Percentiles rank a stretch among this genome's conserved stretches.
These are phyloP conservation scores for Sinohyriopsis cumingii DNA, from an alignment of 2,888 invertebrate species.

Conservation along the genomic window DNA sequence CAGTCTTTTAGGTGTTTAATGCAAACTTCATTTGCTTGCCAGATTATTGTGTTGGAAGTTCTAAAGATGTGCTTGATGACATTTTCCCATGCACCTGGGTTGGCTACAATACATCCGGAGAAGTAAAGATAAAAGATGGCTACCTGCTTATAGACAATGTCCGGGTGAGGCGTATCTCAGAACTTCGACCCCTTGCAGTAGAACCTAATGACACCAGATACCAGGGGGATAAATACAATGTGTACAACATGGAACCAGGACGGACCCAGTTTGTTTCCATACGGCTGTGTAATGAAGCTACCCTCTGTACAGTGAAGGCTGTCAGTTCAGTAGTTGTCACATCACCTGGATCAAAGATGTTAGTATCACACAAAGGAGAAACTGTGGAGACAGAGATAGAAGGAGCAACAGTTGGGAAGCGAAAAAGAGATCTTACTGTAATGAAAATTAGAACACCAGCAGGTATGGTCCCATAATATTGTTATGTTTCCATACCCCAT, in stretches of 20 bases:
- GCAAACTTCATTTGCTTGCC: slow-evolving; percentile 6
- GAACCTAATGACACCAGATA: slow-evolving; percentile 16
- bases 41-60: slow-evolving; percentile 43
- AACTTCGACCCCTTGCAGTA: slow-evolving; percentile 19
- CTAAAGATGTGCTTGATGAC: slow-evolving; percentile 21
- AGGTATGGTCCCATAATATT: slow-evolving; percentile 9
- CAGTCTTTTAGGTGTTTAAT: no score
- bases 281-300: slow-evolving; percentile 44
- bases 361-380: slow-evolving; percentile 32
- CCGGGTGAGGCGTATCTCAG: slow-evolving; percentile 23
- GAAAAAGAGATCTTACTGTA: slow-evolving; percentile 11
- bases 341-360: slow-evolving; percentile 17
- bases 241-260: slow-evolving; percentile 47
- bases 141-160: slow-evolving; percentile 23
- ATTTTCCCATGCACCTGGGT: slow-evolving; percentile 43
- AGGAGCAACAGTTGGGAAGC: slow-evolving; percentile 3
- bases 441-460: slow-evolving; percentile 24
- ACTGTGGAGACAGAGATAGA: slow-evolving; percentile 14
- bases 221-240: slow-evolving; percentile 10
- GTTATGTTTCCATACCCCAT: no score
- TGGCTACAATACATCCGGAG: slow-evolving; percentile 32
- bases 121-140: slow-evolving; percentile 32
- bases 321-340: slow-evolving; percentile 36
- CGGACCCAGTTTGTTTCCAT: slow-evolving; percentile 42
- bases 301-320: slow-evolving; percentile 36